These are phyloP conservation scores for Bellardia bayeri DNA, from an alignment of 2,888 invertebrate genomes.

Conservation along the genomic window DNA sequence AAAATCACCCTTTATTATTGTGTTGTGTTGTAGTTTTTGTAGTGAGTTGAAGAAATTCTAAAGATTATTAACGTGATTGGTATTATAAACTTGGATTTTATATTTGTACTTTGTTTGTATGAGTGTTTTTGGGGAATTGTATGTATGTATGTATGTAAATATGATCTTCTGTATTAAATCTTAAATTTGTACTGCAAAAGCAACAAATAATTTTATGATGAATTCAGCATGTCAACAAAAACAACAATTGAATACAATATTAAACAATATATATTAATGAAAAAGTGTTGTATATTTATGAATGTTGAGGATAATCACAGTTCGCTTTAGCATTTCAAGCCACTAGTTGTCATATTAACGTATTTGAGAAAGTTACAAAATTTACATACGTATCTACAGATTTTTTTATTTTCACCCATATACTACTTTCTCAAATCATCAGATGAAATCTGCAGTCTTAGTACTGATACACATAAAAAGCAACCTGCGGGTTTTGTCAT, in stretches of 20 bases:
- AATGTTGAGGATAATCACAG: not conserved
- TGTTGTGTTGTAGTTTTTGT: not conserved
- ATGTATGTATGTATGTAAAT: not conserved
- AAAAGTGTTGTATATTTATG: not conserved
- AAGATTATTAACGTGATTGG: slow-evolving; percentile 46
- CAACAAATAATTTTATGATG: slow-evolving; percentile 23
- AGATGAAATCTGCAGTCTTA: no score
- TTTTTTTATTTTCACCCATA: no score
- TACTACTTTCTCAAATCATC: no score
- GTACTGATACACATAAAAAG: no score
- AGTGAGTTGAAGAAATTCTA: not conserved
- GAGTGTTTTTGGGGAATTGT: not conserved
- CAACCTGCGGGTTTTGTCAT: no score
- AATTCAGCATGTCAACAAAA: not conserved
- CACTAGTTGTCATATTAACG: no score
- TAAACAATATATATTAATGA: not conserved
- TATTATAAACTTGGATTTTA: slow-evolving; percentile 22
- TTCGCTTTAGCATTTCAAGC: no score
- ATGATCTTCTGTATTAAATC: slow-evolving; percentile 28
- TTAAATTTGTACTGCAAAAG: not conserved
- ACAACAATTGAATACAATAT: not conserved
- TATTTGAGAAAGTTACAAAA: no score
- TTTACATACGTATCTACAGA: no score
- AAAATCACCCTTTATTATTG: no score
- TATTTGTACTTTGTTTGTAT: not conserved